phyloP scores from a whole-genome alignment of 2,888 invertebrate species.

The Rotaria sp. region DNA sequence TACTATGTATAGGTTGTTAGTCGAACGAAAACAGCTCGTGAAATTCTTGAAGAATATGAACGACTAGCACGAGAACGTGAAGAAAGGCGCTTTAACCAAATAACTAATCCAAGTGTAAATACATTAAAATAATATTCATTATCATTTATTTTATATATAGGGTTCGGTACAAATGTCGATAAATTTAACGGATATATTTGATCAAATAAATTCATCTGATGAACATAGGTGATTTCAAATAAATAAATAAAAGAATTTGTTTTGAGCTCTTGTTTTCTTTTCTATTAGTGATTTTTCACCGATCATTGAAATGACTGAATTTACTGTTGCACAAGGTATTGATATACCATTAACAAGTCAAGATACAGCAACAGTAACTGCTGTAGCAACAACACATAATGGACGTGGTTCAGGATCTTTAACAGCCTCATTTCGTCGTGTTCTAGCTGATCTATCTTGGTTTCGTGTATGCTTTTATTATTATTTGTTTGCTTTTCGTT shows the following conservation, averaged over 20 bases:
- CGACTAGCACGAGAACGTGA: constrained; percentile 65
- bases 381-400: constrained; percentile 63
- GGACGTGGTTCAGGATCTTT: constrained; percentile 72
- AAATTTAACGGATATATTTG: constrained; percentile 86
- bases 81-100: constrained; percentile 75
- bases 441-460: constrained; percentile 77
- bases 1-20: constrained; percentile 61
- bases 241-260: background rate
- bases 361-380: constrained; percentile 73
- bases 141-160: constrained; percentile 43
- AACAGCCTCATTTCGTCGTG: constrained; percentile 68
- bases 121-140: background rate
- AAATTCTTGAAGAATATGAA: constrained; percentile 93
- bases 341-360: constrained; percentile 80
- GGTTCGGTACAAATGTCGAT: constrained; percentile 77
- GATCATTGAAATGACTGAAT: constrained; percentile 76
- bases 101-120: constrained; percentile 73
- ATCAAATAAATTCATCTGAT: constrained; percentile 45
- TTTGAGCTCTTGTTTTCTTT: background rate
- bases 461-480: constrained; percentile 62
- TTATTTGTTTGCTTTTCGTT: background rate
- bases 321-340: constrained; percentile 83
- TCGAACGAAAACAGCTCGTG: constrained; percentile 80
- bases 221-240: background rate
- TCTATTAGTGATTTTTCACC: constrained; percentile 61